Evolutionary conservation across 1,140 invertebrate species (phyloP).

Genomic region (Spodoptera litura): DNA sequence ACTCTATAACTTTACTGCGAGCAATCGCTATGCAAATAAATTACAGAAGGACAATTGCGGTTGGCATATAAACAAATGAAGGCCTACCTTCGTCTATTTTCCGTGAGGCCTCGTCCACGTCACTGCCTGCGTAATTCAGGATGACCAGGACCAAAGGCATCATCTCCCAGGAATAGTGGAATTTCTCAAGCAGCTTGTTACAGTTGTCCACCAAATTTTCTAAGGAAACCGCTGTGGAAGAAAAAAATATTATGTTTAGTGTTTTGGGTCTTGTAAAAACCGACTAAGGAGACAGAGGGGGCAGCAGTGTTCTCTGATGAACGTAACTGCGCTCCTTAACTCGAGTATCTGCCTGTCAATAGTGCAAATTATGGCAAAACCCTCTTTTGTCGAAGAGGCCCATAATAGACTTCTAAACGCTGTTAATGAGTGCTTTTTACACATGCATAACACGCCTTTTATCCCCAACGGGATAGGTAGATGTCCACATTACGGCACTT

Average conservation of each 20-base stretch:
- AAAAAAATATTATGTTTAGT: constrained; percentile 22
- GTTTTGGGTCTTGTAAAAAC: no score
- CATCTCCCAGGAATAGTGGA: constrained; percentile 90
- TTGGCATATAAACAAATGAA: constrained; percentile 7
- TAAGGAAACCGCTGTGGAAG: constrained; percentile 80
- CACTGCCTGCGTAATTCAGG: constrained; percentile 89
- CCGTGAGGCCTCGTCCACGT: constrained; percentile 89
- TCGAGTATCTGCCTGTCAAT: no score
- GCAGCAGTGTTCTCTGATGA: no score
- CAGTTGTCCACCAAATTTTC: constrained; percentile 90
- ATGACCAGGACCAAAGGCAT: constrained; percentile 91
- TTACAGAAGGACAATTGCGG: constrained; percentile 20
- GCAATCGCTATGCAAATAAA: constrained; percentile 19
- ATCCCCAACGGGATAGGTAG: no score
- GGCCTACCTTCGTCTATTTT: constrained; percentile 90
- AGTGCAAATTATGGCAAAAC: no score
- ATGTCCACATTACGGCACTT: no score
- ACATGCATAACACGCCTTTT: no score
- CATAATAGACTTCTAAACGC: no score
- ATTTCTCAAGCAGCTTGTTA: constrained; percentile 89
- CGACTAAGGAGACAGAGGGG: not conserved
- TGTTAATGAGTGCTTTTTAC: no score
- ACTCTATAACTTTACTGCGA: not conserved
- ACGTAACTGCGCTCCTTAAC: no score
- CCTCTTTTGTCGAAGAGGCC: no score